Percentiles rank a stretch among this genome's conserved stretches.
These are phyloP conservation scores for Argya squamiceps DNA, from an alignment of 2,797 vertebrate genomes.

Conservation along the genomic window DNA sequence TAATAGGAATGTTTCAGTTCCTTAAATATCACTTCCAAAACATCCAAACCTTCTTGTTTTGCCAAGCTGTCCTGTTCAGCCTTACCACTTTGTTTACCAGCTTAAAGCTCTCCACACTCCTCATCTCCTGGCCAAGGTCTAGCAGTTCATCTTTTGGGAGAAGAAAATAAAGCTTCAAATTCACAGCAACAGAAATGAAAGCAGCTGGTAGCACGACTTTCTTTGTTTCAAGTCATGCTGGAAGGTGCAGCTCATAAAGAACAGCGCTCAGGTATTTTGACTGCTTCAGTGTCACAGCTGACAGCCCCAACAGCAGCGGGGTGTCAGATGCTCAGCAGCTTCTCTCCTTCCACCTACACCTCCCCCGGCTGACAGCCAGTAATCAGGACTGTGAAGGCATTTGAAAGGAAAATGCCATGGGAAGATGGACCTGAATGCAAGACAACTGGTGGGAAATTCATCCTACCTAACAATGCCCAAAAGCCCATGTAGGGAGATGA, in stretches of 20 bases:
- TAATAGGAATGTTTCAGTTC: neutral
- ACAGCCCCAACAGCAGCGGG: neutral
- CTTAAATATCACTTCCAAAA: neutral
- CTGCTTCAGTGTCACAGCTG: neutral
- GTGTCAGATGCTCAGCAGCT: neutral
- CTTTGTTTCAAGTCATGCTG: neutral
- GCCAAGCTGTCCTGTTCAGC: neutral
- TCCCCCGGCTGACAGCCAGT: constrained; percentile 8
- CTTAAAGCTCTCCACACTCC: neutral
- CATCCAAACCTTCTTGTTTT: neutral
- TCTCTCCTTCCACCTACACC: constrained; percentile 37
- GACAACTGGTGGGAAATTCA: neutral
- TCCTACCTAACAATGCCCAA: neutral
- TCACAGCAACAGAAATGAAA: neutral
- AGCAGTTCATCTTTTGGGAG: neutral
- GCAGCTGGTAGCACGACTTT: neutral
- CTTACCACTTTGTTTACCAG: neutral
- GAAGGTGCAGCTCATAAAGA: neutral
- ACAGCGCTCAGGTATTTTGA: neutral
- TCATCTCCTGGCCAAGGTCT: neutral
- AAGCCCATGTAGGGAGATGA: neutral
- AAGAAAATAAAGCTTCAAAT: neutral
- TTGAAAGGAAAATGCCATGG: neutral
- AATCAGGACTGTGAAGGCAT: constrained; percentile 20
- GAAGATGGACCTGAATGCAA: neutral